phyloP scores from a whole-genome alignment of 2,113 vertebrate genomes.

The Phrynosoma blainvillii region DNA sequence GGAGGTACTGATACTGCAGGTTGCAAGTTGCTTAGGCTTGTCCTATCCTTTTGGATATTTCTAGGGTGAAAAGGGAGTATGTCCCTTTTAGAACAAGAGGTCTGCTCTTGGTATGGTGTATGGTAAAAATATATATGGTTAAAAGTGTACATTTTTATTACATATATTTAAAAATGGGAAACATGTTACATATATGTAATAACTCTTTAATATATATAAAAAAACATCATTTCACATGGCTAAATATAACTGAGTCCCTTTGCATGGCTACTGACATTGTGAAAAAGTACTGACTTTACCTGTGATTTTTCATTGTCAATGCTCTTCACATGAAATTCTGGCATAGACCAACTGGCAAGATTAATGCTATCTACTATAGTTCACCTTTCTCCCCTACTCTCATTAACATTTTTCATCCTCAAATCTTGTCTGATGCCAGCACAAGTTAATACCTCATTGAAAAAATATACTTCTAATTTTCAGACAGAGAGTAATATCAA shows the following conservation, averaged over 20 bases:
- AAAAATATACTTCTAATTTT: neutral
- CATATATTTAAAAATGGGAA: no score
- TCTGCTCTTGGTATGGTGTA: no score
- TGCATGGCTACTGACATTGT: neutral
- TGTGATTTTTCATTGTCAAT: neutral
- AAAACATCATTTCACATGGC: no score
- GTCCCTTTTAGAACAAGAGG: no score
- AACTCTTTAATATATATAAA: no score
- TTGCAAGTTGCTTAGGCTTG: no score
- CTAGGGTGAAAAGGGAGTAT: neutral
- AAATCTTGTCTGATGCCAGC: neutral
- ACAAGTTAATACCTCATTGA: neutral
- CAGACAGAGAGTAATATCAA: neutral
- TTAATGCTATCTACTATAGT: conserved; percentile 3
- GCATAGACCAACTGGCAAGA: neutral
- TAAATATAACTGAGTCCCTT: neutral
- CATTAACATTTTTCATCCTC: neutral
- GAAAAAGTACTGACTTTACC: neutral
- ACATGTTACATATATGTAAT: no score
- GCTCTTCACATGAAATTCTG: neutral
- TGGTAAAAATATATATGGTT: no score
- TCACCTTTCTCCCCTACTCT: neutral
- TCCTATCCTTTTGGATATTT: neutral
- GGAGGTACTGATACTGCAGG: no score
- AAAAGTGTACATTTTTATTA: no score